Percentiles rank a stretch among this genome's conserved stretches.
Conservation (phyloP, 2,113 vertebrate species). For the Prietella phreatophila region DNA sequence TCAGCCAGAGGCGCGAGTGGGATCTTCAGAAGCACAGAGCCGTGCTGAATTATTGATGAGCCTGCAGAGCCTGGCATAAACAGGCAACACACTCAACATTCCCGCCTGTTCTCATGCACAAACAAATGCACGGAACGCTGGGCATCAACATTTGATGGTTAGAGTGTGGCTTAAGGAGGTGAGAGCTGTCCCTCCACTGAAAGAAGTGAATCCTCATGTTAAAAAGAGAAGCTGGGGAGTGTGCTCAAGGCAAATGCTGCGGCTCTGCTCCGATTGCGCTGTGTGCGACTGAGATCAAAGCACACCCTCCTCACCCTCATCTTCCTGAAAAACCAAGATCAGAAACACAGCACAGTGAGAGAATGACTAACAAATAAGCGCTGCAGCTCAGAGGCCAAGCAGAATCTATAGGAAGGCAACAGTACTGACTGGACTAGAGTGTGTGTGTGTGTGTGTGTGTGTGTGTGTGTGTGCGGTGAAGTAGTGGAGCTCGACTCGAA, state of each 20-base stretch:
- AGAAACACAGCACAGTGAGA: background rate
- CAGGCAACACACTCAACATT: background rate
- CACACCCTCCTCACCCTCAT: background rate
- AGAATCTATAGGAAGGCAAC: constrained; percentile 12
- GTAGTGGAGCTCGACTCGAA: constrained; percentile 4
- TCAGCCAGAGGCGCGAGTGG: constrained; percentile 40
- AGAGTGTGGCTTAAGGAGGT: constrained; percentile 35
- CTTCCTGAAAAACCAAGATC: background rate
- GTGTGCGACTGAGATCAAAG: constrained; percentile 39
- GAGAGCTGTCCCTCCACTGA: constrained; percentile 5
- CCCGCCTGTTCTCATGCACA: background rate
- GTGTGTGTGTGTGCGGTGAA: background rate
- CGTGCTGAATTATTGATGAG: constrained; percentile 54
- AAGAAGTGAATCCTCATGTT: constrained; percentile 19
- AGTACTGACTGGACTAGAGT: constrained; percentile 21
- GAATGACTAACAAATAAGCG: constrained; percentile 23
- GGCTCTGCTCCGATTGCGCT: constrained; percentile 32
- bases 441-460: background rate
- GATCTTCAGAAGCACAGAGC: constrained; percentile 52
- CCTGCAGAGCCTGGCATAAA: constrained; percentile 42
- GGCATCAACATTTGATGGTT: constrained; percentile 48
- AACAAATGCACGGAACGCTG: constrained; percentile 15
- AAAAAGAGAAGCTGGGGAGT: background rate
- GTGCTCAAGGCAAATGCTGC: background rate
- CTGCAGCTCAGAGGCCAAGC: constrained; percentile 13